Base-by-base conservation (phyloP, 2,797 vertebrate species). In the Anguilla pacifica region DNA sequence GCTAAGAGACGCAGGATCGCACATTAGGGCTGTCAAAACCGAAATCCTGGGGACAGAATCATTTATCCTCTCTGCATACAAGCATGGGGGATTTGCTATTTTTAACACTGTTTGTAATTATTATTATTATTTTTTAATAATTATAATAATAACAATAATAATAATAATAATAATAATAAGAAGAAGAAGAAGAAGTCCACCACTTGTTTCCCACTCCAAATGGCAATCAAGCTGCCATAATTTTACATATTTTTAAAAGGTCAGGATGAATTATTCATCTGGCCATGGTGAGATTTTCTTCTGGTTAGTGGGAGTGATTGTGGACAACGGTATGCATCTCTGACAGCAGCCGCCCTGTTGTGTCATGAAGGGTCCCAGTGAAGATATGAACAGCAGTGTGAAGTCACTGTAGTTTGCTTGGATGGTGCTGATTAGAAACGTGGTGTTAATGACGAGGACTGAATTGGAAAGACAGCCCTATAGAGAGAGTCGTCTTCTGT, bases 241-340 rank as follows among this genome's bases (percentile, higher is more conserved):
- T 92, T 92, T 88, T 88, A 91, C 90, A 90, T 89, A 86, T 92
- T 92, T 92, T 89, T 83, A 90, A 79, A 92, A 92, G 92, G 92
- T 89, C 88, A 90, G 17, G 28, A 85, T 88, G 83, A 88, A 88
- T 88, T 88, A 88, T 88, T 85, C 83, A 88, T 88, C 51, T 10
- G 39, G 53, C 35, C 64, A 85, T 77, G 83, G 53, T 46, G 39
- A 83, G 61, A 35, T 79, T 79, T 46, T 22, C 25, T 46, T 79
- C 13, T 39, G 43, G 83, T 87, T 57, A 84, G 64, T 59, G 49
- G 83, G 72, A 85, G 57, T 53, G 83, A 83, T 85, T 79, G 53
- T 79, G 87, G 83, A 79, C 83, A 85, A n/a, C 3, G 39, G 53
- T 49, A 53, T 55, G 55, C 49, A 39, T 31, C 28, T 61, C 15